A percentile compares a stretch with the other conserved stretches of the same genome.
phyloP scores from a whole-genome alignment of 2,888 invertebrate genomes.

The Pheosia tremula region DNA sequence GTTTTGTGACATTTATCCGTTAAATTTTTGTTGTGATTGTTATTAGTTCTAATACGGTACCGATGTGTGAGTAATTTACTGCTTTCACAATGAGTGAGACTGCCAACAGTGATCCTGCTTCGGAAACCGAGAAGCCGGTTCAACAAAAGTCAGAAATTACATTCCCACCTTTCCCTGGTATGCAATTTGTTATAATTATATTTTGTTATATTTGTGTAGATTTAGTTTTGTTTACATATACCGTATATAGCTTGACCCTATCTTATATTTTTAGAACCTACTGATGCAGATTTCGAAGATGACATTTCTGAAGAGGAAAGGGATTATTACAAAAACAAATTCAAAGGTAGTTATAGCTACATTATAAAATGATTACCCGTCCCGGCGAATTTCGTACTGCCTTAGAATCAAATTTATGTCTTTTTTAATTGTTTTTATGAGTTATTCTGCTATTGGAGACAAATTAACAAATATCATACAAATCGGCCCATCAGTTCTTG shows the following conservation, averaged over 20 bases:
- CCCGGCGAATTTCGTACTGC: no score
- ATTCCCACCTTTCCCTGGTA: constrained; percentile 79
- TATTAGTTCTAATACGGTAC: constrained; percentile 7
- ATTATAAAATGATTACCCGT: no score
- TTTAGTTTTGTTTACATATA: constrained; percentile 31
- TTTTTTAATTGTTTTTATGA: no score
- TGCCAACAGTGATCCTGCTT: constrained; percentile 55
- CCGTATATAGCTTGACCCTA: no score
- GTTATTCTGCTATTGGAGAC: no score
- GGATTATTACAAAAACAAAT: constrained; percentile 77
- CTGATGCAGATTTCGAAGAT: constrained; percentile 79
- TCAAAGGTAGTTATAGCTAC: constrained; percentile 57
- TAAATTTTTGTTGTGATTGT: constrained; percentile 8
- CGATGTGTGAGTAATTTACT: constrained; percentile 24
- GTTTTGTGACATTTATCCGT: constrained; percentile 5
- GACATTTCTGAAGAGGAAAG: constrained; percentile 82
- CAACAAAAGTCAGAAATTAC: constrained; percentile 51
- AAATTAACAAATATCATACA: no score
- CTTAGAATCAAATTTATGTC: no score
- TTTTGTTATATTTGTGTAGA: background rate
- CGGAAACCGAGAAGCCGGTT: constrained; percentile 72
- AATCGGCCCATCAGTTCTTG: no score
- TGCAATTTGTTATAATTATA: constrained; percentile 6
- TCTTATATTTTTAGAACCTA: constrained; percentile 61
- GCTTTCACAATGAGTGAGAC: constrained; percentile 65